Evolutionary conservation across 2,113 vertebrate genomes (phyloP).

Genomic region (Zeus faber): DNA sequence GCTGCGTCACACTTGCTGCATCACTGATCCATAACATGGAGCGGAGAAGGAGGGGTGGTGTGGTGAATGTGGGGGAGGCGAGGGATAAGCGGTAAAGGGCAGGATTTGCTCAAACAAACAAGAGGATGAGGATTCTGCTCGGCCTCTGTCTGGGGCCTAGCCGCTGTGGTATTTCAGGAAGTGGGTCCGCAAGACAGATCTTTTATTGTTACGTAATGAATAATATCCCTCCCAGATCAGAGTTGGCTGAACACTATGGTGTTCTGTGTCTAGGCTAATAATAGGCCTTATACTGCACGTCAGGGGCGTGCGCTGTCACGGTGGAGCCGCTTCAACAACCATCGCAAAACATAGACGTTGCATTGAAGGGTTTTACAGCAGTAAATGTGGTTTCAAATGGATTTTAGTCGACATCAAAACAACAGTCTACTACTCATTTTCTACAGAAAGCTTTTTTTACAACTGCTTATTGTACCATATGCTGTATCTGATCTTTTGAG

Average conservation of each 20-base stretch:
- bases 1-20: slow-evolving; percentile 68
- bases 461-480: slow-evolving; percentile 18
- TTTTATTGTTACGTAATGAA: slow-evolving; percentile 71
- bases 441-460: no score
- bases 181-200: slow-evolving; percentile 61
- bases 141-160: slow-evolving; percentile 41
- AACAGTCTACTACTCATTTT: not conserved
- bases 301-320: slow-evolving; percentile 23
- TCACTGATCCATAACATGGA: slow-evolving; percentile 65
- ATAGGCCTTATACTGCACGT: slow-evolving; percentile 54
- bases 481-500: slow-evolving; percentile 6
- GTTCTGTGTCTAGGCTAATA: slow-evolving; percentile 56
- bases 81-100: slow-evolving; percentile 55
- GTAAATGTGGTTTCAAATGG: not conserved
- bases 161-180: slow-evolving; percentile 65
- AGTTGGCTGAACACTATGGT: slow-evolving; percentile 56
- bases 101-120: slow-evolving; percentile 37
- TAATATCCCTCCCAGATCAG: slow-evolving; percentile 54
- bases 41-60: slow-evolving; percentile 54
- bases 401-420: not conserved
- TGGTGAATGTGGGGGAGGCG: slow-evolving; percentile 43
- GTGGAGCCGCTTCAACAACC: slow-evolving; percentile 19
- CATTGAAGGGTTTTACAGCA: not conserved
- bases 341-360: slow-evolving; percentile 6
- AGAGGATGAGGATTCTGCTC: slow-evolving; percentile 46